phyloP scores from a whole-genome alignment of 2,888 invertebrate species.

The Keiferia lycopersicella region DNA sequence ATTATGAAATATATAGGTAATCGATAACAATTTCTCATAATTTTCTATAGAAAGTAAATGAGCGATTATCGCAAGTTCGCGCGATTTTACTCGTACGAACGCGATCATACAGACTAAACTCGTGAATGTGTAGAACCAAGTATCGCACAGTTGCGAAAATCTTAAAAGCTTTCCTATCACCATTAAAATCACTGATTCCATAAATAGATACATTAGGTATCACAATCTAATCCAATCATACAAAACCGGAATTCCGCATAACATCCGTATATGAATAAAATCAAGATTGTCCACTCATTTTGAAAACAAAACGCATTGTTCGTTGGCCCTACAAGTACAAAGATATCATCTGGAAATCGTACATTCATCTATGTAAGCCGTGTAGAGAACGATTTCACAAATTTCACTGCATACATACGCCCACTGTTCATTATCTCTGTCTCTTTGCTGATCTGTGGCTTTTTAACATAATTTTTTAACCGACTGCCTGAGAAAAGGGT shows the following conservation, averaged over 20 bases:
- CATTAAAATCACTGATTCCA: background rate
- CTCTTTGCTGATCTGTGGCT: background rate
- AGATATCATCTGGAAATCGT: slow-evolving; percentile 18
- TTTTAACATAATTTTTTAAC: background rate
- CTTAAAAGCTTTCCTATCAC: too few species aligned
- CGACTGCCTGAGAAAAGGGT: too few species aligned
- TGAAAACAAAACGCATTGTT: background rate
- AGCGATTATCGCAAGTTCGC: too few species aligned
- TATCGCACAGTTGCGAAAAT: too few species aligned
- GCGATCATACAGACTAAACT: too few species aligned
- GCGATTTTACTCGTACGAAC: too few species aligned
- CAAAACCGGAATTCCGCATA: background rate
- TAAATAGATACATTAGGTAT: too few species aligned
- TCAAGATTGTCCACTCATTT: background rate
- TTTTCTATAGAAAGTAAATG: too few species aligned
- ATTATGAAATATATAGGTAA: too few species aligned
- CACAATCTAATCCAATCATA: background rate
- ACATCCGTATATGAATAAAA: background rate
- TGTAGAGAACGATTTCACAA: slow-evolving; percentile 36
- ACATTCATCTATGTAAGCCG: slow-evolving; percentile 22
- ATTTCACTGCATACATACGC: slow-evolving; percentile 33
- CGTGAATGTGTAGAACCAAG: too few species aligned
- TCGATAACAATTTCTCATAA: too few species aligned
- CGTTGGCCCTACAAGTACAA: background rate
- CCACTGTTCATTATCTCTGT: slow-evolving; percentile 18